These are phyloP conservation scores for Sebastiscus tertius DNA, from an alignment of 2,797 vertebrate species.

Conservation along the genomic window DNA sequence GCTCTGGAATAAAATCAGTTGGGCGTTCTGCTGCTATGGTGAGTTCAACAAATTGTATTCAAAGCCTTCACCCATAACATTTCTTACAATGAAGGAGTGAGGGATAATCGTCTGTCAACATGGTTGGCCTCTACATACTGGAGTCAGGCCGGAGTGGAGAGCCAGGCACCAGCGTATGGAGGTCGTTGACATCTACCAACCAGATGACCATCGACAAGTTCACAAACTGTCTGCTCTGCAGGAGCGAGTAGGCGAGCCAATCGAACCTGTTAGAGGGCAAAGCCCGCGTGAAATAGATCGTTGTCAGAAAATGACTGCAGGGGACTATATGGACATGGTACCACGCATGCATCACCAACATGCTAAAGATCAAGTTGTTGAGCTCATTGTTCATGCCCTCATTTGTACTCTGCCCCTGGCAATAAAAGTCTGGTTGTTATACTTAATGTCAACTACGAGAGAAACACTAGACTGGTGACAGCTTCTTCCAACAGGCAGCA, in stretches of 20 bases:
- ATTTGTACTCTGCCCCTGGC: constrained; percentile 13
- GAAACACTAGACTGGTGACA: neutral
- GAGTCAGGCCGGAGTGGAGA: too few relatives aligned
- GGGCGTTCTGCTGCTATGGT: neutral
- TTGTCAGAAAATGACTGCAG: neutral
- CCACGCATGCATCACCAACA: neutral
- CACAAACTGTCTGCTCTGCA: neutral
- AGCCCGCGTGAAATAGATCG: neutral
- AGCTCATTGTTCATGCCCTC: constrained; percentile 15
- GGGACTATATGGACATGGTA: neutral
- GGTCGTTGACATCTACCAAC: neutral
- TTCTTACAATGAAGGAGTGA: neutral
- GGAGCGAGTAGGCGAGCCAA: neutral
- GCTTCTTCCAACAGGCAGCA: neutral
- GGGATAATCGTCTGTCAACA: neutral
- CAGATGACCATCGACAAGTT: neutral
- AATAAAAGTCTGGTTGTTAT: constrained; percentile 16
- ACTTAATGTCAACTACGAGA: constrained; percentile 15
- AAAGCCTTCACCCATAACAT: neutral
- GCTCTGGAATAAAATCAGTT: neutral
- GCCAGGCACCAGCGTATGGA: neutral
- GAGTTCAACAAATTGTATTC: neutral
- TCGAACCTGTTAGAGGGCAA: neutral
- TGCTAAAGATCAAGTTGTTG: neutral
- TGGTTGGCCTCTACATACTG: neutral